Evolutionary conservation across 23 tunicate species (phyloP).

Genomic region (Halocynthia roretzi): DNA sequence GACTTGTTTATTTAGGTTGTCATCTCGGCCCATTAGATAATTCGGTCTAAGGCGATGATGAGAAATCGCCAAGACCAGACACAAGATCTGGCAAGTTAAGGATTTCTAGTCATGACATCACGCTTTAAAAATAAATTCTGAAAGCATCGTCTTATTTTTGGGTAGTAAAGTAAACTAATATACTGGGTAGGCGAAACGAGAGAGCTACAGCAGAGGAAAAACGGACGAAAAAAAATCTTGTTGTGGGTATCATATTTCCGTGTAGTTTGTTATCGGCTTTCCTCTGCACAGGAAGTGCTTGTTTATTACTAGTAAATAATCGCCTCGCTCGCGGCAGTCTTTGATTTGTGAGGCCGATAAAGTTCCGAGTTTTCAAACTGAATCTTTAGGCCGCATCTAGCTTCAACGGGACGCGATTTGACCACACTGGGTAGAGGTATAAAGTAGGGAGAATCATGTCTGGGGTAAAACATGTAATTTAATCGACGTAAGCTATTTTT

Average conservation of each 20-base stretch:
- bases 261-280: slow-evolving; percentile 2
- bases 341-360: not conserved
- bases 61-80: too few species aligned
- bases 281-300: slow-evolving; percentile 7
- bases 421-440: not conserved
- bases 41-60: too few species aligned
- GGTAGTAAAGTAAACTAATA: too few species aligned
- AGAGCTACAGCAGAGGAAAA: not conserved
- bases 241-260: slow-evolving; percentile 13
- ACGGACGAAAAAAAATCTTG: not conserved
- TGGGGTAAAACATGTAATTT: not conserved
- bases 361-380: too few species aligned
- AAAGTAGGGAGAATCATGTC: not conserved
- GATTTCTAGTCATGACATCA: too few species aligned
- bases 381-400: too few species aligned
- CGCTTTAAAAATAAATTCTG: too few species aligned
- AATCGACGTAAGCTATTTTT: not conserved
- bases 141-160: too few species aligned
- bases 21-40: too few species aligned
- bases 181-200: too few species aligned
- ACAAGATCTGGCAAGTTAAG: too few species aligned
- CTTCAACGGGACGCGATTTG: not conserved
- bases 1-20: too few species aligned
- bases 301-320: slow-evolving; percentile 16
- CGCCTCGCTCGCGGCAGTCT: slow-evolving; percentile 13